Conservation (phyloP, 2,113 vertebrate species). For the Hydropotes inermis region DNA sequence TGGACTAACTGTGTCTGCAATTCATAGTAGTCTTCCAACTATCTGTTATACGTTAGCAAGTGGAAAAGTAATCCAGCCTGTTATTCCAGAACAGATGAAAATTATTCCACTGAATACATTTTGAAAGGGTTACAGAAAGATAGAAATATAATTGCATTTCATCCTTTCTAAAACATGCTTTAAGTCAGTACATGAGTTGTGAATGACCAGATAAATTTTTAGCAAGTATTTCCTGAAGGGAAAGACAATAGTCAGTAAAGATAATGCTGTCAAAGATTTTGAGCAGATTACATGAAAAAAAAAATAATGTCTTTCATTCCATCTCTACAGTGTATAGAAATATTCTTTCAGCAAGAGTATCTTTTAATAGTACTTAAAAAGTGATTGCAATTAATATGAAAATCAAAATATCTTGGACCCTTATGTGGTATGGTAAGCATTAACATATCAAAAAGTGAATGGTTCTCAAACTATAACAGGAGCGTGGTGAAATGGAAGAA, state of each 20-base stretch:
- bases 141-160: conserved; percentile 2
- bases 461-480: background rate
- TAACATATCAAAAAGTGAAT: background rate
- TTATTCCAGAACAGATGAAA: background rate
- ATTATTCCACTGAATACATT: background rate
- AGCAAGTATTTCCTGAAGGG: background rate
- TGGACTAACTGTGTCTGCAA: background rate
- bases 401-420: background rate
- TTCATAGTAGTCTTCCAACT: background rate
- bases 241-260: background rate
- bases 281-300: background rate
- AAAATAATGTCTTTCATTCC: background rate
- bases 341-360: background rate
- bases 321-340: background rate
- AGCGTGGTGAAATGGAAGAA: background rate
- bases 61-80: background rate
- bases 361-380: background rate
- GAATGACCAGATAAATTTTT: background rate
- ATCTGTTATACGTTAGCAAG: background rate
- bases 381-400: background rate
- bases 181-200: background rate
- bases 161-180: background rate
- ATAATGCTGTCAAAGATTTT: background rate
- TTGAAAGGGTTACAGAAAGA: background rate
- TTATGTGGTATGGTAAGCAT: background rate